A percentile compares a stretch with the other conserved stretches of the same genome.
Evolutionary conservation across 2,888 invertebrate species (phyloP).

Genomic region (Rhamphomyia laevipes): DNA sequence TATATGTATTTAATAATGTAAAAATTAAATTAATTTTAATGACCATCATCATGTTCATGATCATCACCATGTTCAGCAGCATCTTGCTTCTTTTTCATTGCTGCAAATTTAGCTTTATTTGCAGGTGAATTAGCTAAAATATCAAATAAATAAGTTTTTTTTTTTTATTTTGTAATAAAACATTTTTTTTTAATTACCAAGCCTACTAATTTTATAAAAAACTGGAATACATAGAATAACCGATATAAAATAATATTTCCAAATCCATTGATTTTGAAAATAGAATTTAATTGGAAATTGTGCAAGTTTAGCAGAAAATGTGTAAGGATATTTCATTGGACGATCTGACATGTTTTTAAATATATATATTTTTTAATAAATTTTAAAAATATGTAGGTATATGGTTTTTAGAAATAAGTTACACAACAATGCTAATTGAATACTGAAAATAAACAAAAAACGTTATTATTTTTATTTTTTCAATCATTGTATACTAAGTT

Average conservation of each 20-base stretch:
- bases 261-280: slow-evolving; percentile 63
- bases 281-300: slow-evolving; percentile 71
- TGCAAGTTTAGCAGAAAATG: slow-evolving; percentile 63
- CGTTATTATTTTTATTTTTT: too few species aligned
- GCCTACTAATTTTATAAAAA: slow-evolving; percentile 61
- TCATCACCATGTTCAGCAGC: slow-evolving; percentile 42
- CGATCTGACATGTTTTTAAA: slow-evolving; percentile 35
- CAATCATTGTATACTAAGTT: too few species aligned
- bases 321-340: slow-evolving; percentile 84
- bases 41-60: too few species aligned
- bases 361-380: too few species aligned
- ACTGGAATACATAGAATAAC: slow-evolving; percentile 50
- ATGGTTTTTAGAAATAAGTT: too few species aligned
- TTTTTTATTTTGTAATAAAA: too few species aligned
- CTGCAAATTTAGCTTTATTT: slow-evolving; percentile 67
- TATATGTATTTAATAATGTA: too few species aligned
- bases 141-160: too few species aligned
- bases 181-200: slow-evolving; percentile 42
- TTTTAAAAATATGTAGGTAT: too few species aligned
- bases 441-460: too few species aligned
- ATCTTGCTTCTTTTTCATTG: slow-evolving; percentile 46
- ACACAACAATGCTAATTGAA: too few species aligned
- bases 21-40: too few species aligned
- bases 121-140: slow-evolving; percentile 63
- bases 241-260: slow-evolving; percentile 56